Percentiles rank a stretch among this genome's conserved stretches.
Conservation (phyloP, 2,888 invertebrate genomes). For the Orthonychiurus folsomi region DNA sequence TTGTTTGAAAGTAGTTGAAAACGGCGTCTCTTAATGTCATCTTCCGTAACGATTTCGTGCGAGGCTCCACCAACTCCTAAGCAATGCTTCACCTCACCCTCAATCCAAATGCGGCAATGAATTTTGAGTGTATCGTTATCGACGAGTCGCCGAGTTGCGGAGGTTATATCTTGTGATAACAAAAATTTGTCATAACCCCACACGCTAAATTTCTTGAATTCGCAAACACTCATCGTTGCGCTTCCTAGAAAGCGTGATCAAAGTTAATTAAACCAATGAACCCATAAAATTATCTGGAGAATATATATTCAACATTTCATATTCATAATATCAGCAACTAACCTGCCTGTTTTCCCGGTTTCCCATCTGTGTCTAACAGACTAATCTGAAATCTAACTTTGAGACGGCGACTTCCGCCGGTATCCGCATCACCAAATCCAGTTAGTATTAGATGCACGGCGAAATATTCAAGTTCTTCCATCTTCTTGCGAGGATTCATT, state of each 20-base stretch:
- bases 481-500: constrained; percentile 38
- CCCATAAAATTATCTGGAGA: too few species aligned
- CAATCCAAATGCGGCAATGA: constrained; percentile 39
- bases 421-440: constrained; percentile 33
- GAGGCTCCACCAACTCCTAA: constrained; percentile 30
- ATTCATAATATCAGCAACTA: constrained; percentile 5
- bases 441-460: constrained; percentile 35
- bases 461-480: constrained; percentile 37
- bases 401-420: constrained; percentile 22
- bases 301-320: not conserved
- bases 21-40: constrained; percentile 23
- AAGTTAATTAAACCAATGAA: constrained; percentile 1
- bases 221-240: constrained; percentile 36
- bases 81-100: constrained; percentile 36
- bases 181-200: constrained; percentile 40
- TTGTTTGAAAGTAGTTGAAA: constrained; percentile 12
- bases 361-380: constrained; percentile 35
- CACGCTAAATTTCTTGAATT: constrained; percentile 36
- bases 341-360: constrained; percentile 38
- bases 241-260: constrained; percentile 23
- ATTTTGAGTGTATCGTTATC: constrained; percentile 36
- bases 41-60: constrained; percentile 21
- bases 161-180: constrained; percentile 24
- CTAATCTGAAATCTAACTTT: constrained; percentile 38
- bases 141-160: constrained; percentile 26